Conservation (phyloP, 1,140 invertebrate genomes). For the Zaprionus inermis region DNA sequence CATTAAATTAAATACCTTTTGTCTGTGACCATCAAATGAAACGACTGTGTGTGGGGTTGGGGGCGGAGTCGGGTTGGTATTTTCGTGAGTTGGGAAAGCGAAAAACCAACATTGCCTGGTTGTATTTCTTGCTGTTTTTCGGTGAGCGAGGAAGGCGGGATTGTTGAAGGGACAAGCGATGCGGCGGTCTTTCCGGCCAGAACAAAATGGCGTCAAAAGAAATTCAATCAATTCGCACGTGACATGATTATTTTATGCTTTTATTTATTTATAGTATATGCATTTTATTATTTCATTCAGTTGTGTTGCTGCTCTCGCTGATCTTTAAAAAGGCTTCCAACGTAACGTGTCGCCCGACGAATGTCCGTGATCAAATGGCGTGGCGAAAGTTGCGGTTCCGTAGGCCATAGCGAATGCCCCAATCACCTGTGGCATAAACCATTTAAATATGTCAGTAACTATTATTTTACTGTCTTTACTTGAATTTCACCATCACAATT, state of each 20-base stretch:
- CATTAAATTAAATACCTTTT: slow-evolving; percentile 81
- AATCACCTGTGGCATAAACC: not conserved
- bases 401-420: not conserved
- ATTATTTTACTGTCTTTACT: not conserved
- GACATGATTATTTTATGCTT: slow-evolving; percentile 79
- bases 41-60: slow-evolving; percentile 32
- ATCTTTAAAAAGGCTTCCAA: slow-evolving; percentile 41
- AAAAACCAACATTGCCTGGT: slow-evolving; percentile 13
- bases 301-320: not conserved
- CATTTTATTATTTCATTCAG: slow-evolving; percentile 63
- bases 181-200: slow-evolving; percentile 16
- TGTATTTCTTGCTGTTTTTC: not conserved
- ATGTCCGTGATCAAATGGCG: slow-evolving; percentile 29
- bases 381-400: slow-evolving; percentile 4
- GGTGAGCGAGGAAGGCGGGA: not conserved
- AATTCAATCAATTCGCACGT: slow-evolving; percentile 81
- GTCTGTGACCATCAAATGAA: slow-evolving; percentile 72
- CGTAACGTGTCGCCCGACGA: slow-evolving; percentile 37
- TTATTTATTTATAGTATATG: slow-evolving; percentile 73
- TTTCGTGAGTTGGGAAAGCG: too few species aligned
- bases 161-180: slow-evolving; percentile 31
- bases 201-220: slow-evolving; percentile 67
- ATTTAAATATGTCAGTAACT: not conserved
- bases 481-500: not conserved
- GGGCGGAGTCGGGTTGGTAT: not conserved